These are phyloP conservation scores for Drosophila melanosoma DNA, from an alignment of 2,888 invertebrate species.

Conservation along the genomic window DNA sequence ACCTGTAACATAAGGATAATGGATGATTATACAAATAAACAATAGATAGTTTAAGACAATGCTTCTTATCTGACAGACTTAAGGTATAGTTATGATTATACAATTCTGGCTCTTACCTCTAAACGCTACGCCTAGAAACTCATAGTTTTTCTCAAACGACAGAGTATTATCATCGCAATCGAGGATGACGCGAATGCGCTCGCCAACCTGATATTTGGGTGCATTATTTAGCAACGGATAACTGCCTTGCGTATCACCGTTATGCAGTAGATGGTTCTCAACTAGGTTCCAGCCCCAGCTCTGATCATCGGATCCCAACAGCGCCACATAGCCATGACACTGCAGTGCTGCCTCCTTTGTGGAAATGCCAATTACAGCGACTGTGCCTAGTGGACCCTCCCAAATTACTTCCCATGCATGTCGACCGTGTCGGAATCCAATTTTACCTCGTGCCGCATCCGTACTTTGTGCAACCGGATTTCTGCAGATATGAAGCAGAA, in stretches of 20 bases:
- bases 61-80: conserved; percentile 96
- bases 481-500: conserved; percentile 85
- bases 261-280: conserved; percentile 97
- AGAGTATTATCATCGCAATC: conserved; percentile 99
- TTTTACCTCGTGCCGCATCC: conserved; percentile 96
- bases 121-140: conserved; percentile 99
- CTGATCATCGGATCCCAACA: conserved; percentile 97
- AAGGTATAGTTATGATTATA: not conserved
- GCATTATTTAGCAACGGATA: conserved; percentile 98
- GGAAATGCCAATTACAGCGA: conserved; percentile 97
- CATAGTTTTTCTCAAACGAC: conserved; percentile 98
- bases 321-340: conserved; percentile 97
- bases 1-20: conserved; percentile 86
- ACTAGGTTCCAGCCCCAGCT: conserved; percentile 99
- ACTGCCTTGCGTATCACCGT: conserved; percentile 97
- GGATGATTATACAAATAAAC: not conserved
- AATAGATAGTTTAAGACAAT: conserved; percentile 96
- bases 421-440: conserved; percentile 95
- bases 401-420: conserved; percentile 99
- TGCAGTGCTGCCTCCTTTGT: conserved; percentile 97
- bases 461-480: conserved; percentile 99
- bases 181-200: conserved; percentile 97
- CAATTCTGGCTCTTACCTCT: conserved; percentile 88
- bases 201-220: conserved; percentile 99
- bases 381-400: conserved; percentile 99